Evolutionary conservation across 2,888 invertebrate genomes (phyloP), one percentile per base, ranked within the genome.

Genomic region (Plagiodera versicolora): DNA sequence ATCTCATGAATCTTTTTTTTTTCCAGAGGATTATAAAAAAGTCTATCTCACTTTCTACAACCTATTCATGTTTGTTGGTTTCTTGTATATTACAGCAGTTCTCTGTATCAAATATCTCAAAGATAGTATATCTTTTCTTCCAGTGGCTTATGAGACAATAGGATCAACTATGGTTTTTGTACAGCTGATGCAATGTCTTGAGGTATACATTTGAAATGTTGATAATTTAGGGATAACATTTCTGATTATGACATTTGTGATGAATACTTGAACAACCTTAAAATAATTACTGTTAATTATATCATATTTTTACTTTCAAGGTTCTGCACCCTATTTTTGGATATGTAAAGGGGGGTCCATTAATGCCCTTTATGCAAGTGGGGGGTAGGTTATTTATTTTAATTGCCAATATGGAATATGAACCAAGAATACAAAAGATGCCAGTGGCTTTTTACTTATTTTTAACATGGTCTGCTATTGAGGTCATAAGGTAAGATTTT

Each of bases 371-470:
- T 52, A 66, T 93, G 55, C 96, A 97, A 85, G 87, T 92, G 24
- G 83, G 85, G 24, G 95, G 94, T 0, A 84, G 96, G 46, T 84
- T 94, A 66, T 71, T 77, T 47, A 70, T 79, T 4, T 80, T 97
- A 45, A 93, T 96, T 75, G 83, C 85, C 5, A 88, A 95, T 86
- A 87, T 97, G 5, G 90, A 92, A 65, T 85, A 89, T 4, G 96
- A 97, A 75, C 87, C 90, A 0, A 83, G 93, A 24, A 89, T 98
- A 85, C 95, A 96, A 77, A 85, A 86, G 2, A 92, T 93, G 72
- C 93, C 94, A 0, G 91, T 92, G 0, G 87, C 95, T 0, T 95
- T 92, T 79, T 94, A 92, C 75, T 81, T 98, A n/a, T 92, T 96
- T 75, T 73, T 91, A 2, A 83, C 91, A 9, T 98, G 95, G 93